These are phyloP conservation scores for Hydrotaea diabolus DNA, from an alignment of 2,888 invertebrate species.

Conservation along the genomic window DNA sequence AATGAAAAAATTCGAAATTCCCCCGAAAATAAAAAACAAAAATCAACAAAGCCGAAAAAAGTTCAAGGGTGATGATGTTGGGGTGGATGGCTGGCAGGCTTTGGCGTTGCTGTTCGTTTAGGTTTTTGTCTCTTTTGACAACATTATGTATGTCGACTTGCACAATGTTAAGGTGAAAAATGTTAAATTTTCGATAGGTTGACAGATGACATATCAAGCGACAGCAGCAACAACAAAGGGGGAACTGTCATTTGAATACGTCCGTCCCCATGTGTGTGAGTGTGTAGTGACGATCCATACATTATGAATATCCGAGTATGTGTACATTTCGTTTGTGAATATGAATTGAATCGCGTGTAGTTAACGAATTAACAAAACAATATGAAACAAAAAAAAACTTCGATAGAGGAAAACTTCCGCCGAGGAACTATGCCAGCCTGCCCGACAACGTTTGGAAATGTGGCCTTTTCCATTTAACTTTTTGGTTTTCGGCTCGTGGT, in stretches of 20 bases:
- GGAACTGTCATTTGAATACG: conserved; percentile 58
- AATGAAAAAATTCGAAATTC: conserved; percentile 5
- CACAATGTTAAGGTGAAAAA: conserved; percentile 63
- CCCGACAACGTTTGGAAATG: neutral
- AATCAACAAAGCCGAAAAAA: neutral
- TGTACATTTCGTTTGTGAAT: neutral
- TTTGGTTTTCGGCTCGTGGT: conserved; percentile 12
- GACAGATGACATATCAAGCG: conserved; percentile 62
- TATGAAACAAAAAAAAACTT: conserved; percentile 4
- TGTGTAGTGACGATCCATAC: neutral
- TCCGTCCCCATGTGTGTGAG: conserved; percentile 37
- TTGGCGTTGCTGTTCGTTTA: conserved; percentile 15
- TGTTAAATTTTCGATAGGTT: conserved; percentile 61
- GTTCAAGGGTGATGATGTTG: conserved; percentile 38
- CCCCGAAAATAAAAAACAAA: neutral
- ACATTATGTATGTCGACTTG: conserved; percentile 47
- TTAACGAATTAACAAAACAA: conserved; percentile 65
- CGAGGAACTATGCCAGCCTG: neutral
- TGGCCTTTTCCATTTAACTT: conserved; percentile 17
- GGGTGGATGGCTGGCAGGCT: conserved; percentile 14
- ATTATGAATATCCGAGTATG: neutral
- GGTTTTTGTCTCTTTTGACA: conserved; percentile 16
- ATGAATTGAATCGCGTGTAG: conserved; percentile 54
- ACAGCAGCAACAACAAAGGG: conserved; percentile 17
- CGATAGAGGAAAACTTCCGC: conserved; percentile 12